Percentiles rank a stretch among this genome's conserved stretches.
Evolutionary conservation across 2,888 invertebrate genomes (phyloP).

Genomic region (Catocala nupta): DNA sequence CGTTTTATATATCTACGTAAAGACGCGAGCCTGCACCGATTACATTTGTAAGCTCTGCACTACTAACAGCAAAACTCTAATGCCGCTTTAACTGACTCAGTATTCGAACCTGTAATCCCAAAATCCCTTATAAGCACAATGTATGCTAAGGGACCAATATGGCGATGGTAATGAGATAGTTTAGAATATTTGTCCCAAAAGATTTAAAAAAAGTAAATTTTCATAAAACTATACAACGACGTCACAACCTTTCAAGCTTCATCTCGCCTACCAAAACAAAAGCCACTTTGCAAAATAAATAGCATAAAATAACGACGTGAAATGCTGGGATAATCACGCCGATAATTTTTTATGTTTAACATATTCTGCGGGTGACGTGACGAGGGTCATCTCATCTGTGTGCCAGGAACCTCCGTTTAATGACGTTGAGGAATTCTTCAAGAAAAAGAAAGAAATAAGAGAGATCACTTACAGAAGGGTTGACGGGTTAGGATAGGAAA

Average conservation of each 20-base stretch:
- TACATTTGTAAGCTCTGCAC: no score
- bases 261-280: not conserved
- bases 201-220: not conserved
- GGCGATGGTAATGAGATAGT: no score
- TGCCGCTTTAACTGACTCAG: no score
- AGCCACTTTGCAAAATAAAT: not conserved
- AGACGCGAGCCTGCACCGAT: no score
- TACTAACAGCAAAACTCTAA: no score
- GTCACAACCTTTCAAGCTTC: not conserved
- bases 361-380: constrained; percentile 7
- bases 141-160: no score
- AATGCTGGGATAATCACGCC: not conserved
- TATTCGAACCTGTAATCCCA: no score
- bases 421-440: constrained; percentile 3
- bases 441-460: constrained; percentile 1
- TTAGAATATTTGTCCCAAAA: not conserved
- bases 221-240: not conserved
- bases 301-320: not conserved
- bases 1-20: no score
- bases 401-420: not conserved
- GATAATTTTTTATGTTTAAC: constrained; percentile 4
- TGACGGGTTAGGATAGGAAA: not conserved
- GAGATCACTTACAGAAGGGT: not conserved
- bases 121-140: no score
- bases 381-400: constrained; percentile 10